Evolutionary conservation across 2,888 invertebrate species (phyloP).

Genomic region (Bugulina stolonifera): DNA sequence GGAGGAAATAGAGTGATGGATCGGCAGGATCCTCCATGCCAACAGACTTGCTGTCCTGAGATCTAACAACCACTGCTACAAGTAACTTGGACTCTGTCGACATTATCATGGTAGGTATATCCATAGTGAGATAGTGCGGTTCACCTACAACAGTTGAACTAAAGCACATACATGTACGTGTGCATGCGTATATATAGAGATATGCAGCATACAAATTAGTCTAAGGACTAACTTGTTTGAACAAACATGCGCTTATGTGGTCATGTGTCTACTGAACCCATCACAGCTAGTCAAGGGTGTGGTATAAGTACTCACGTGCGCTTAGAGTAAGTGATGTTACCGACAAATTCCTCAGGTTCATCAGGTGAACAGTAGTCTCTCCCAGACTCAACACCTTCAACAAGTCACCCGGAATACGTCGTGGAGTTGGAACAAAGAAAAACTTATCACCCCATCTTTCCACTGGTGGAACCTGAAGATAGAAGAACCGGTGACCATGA

Average conservation of each 20-base stretch:
- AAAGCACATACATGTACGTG: no score
- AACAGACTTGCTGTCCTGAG: neutral
- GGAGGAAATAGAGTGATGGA: slow-evolving; percentile 23
- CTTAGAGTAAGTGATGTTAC: no score
- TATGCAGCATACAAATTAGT: no score
- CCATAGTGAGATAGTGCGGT: neutral
- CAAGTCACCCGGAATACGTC: neutral
- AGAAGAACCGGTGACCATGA: neutral
- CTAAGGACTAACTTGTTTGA: no score
- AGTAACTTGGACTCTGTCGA: neutral
- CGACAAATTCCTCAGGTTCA: no score
- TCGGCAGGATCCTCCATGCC: slow-evolving; percentile 7
- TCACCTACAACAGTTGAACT: no score
- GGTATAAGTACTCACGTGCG: no score
- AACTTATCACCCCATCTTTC: neutral
- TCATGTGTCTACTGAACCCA: no score
- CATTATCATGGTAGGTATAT: neutral
- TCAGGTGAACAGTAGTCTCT: no score
- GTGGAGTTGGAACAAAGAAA: slow-evolving; percentile 2
- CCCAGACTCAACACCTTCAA: neutral
- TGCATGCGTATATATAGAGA: no score
- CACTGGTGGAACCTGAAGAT: neutral
- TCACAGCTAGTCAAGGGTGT: no score
- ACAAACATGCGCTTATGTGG: no score
- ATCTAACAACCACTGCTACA: slow-evolving; percentile 6